phyloP scores from a whole-genome alignment of 2,113 vertebrate species.

The Zosterops hypoxanthus region DNA sequence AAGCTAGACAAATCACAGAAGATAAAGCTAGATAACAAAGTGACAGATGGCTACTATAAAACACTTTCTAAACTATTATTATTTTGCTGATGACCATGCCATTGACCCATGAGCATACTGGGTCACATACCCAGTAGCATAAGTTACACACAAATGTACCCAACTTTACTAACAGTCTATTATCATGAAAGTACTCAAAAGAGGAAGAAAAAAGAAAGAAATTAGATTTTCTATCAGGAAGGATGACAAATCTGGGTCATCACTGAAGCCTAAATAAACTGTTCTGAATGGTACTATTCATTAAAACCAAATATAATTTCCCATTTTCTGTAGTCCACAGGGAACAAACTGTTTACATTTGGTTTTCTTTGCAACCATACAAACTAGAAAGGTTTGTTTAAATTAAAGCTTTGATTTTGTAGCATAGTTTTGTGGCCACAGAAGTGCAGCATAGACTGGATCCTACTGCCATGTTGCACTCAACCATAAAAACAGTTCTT shows the following conservation, averaged over 20 bases:
- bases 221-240: background rate
- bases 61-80: background rate
- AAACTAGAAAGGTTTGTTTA: slow-evolving; percentile 19
- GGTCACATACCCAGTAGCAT: background rate
- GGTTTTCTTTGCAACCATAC: slow-evolving; percentile 14
- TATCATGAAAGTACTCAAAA: background rate
- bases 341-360: background rate
- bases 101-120: background rate
- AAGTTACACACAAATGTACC: background rate
- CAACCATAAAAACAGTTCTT: background rate
- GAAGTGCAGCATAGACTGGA: background rate
- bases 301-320: background rate
- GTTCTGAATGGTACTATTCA: background rate
- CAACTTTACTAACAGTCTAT: background rate
- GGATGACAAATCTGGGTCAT: background rate
- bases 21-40: background rate
- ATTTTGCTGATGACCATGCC: background rate
- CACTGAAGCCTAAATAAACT: background rate
- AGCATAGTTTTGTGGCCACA: background rate
- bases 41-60: background rate
- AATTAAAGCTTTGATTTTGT: slow-evolving; percentile 25
- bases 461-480: background rate
- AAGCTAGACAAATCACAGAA: background rate
- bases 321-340: background rate
- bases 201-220: background rate